phyloP scores from a whole-genome alignment of 2,113 vertebrate species.

The Varanus salvator region DNA sequence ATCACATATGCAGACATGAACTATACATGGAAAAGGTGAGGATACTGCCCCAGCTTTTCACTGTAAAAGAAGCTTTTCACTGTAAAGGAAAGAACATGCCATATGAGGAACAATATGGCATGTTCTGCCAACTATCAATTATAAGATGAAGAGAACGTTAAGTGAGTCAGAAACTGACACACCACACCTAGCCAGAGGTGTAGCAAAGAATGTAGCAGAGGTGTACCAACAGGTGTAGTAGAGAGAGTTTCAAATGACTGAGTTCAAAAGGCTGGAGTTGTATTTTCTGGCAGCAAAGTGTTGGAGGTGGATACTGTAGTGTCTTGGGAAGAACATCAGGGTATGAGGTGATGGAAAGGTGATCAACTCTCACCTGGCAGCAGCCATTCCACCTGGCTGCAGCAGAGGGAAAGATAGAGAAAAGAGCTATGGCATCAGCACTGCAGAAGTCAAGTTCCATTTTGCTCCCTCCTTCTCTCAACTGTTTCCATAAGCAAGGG shows the following conservation, averaged over 20 bases:
- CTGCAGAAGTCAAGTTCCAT: not conserved
- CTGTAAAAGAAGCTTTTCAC: not conserved
- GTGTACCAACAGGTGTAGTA: too few species aligned
- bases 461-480: not conserved
- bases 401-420: not conserved
- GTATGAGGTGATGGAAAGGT: too few species aligned
- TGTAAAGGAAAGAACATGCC: too few species aligned
- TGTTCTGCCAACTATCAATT: not conserved
- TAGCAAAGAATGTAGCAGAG: too few species aligned
- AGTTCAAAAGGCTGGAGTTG: too few species aligned
- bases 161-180: not conserved
- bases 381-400: not conserved
- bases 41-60: too few species aligned
- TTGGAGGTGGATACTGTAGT: not conserved
- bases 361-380: too few species aligned
- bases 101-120: not conserved
- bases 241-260: too few species aligned
- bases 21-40: not conserved
- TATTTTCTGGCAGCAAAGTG: too few species aligned
- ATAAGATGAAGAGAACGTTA: not conserved
- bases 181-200: not conserved
- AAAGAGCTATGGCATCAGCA: not conserved
- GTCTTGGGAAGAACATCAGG: not conserved
- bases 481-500: not conserved
- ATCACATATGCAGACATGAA: not conserved